Evolutionary conservation across 2,113 vertebrate genomes (phyloP).

Genomic region (Herpailurus yagouaroundi): DNA sequence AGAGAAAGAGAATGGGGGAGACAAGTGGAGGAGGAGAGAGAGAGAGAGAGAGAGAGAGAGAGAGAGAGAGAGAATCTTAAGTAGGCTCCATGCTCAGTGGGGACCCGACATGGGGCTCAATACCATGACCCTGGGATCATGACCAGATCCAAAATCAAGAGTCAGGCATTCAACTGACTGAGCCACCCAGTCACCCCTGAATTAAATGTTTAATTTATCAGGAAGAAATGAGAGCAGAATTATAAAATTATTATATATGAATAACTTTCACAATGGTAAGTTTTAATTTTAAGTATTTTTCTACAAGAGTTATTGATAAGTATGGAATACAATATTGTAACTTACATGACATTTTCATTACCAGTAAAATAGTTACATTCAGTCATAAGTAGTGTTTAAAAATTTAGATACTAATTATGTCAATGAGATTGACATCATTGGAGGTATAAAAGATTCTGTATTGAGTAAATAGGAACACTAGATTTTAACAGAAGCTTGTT

Average conservation of each 20-base stretch:
- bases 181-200: too few species aligned
- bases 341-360: conserved; percentile 74
- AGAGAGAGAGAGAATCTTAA: too few species aligned
- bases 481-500: conserved; percentile 70
- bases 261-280: neutral
- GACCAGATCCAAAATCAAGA: too few species aligned
- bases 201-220: neutral
- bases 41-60: too few species aligned
- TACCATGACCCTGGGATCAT: too few species aligned
- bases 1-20: too few species aligned
- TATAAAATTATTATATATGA: neutral
- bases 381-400: conserved; percentile 74
- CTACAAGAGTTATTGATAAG: conserved; percentile 62
- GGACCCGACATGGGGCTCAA: too few species aligned
- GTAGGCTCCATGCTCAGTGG: too few species aligned
- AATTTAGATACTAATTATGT: conserved; percentile 74
- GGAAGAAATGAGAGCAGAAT: neutral
- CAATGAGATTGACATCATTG: conserved; percentile 77
- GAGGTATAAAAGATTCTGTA: conserved; percentile 78
- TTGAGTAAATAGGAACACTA: conserved; percentile 76
- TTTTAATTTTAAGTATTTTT: conserved; percentile 7
- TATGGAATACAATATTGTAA: conserved; percentile 74
- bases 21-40: too few species aligned
- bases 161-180: too few species aligned
- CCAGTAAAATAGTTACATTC: conserved; percentile 78